These are phyloP conservation scores for Ammodramus savannarum DNA, from an alignment of 2,113 vertebrate genomes.

Conservation along the genomic window DNA sequence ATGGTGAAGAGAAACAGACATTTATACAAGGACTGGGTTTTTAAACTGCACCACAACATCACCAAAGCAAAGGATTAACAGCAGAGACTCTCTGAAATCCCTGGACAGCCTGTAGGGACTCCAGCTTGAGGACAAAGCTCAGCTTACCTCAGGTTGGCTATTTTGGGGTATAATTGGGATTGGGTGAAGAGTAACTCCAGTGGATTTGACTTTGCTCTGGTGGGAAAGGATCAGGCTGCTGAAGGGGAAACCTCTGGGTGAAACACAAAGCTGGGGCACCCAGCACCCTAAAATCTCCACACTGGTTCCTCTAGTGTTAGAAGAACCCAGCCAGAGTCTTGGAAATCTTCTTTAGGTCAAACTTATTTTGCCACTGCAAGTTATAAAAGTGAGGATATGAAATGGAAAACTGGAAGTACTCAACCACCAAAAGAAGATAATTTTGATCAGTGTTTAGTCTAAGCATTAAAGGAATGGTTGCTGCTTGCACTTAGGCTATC, in stretches of 20 bases:
- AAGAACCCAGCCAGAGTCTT: not conserved
- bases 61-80: too few species aligned
- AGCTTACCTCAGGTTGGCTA: rapidly evolving
- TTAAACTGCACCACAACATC: too few species aligned
- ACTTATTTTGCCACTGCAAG: not conserved
- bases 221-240: not conserved
- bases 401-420: not conserved
- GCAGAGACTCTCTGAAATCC: not conserved
- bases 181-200: rapidly evolving
- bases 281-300: not conserved
- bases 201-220: not conserved
- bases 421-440: not conserved
- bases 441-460: not conserved
- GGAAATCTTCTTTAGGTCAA: not conserved
- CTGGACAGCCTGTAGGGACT: not conserved
- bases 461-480: not conserved
- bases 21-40: not conserved
- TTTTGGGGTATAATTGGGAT: not conserved
- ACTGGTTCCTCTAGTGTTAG: rapidly evolving
- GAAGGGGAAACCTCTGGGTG: not conserved
- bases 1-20: not conserved
- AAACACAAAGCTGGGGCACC: not conserved
- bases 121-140: not conserved
- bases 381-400: not conserved
- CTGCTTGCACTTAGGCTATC: not conserved